These are phyloP conservation scores for Andrena marginata DNA, from an alignment of 2,888 invertebrate genomes.

Conservation along the genomic window DNA sequence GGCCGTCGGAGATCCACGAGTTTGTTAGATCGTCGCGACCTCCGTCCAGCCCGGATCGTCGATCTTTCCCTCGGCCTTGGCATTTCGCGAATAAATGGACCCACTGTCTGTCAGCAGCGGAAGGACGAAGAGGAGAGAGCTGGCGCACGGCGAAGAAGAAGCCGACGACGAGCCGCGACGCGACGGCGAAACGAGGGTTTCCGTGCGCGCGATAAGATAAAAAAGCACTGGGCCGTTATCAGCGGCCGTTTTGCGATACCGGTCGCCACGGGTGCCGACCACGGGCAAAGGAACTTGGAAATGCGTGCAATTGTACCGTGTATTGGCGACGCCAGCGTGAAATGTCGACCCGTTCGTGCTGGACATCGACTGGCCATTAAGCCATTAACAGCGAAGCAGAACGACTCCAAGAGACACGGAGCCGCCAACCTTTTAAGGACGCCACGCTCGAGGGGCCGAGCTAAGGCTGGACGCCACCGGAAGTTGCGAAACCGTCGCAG, in stretches of 20 bases:
- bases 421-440: conserved; percentile 29
- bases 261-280: conserved; percentile 26
- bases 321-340: conserved; percentile 54
- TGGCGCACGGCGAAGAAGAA: conserved; percentile 21
- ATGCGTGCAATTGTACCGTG: conserved; percentile 51
- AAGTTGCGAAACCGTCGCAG: conserved; percentile 14
- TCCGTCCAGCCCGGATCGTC: conserved; percentile 36
- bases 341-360: conserved; percentile 60
- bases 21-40: conserved; percentile 38
- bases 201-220: conserved; percentile 82
- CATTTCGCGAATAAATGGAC: conserved; percentile 83
- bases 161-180: conserved; percentile 58
- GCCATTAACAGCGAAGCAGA: conserved; percentile 73
- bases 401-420: conserved; percentile 1
- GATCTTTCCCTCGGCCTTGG: conserved; percentile 72
- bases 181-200: conserved; percentile 77
- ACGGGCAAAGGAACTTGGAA: conserved; percentile 35
- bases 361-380: conserved; percentile 81
- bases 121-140: conserved; percentile 33
- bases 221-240: conserved; percentile 70
- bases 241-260: conserved; percentile 63
- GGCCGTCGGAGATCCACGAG: conserved; percentile 8
- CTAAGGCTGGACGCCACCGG: conserved; percentile 17
- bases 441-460: neutral
- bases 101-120: conserved; percentile 75